Evolutionary conservation across 2,888 invertebrate genomes (phyloP).

Genomic region (Morpho helenor): DNA sequence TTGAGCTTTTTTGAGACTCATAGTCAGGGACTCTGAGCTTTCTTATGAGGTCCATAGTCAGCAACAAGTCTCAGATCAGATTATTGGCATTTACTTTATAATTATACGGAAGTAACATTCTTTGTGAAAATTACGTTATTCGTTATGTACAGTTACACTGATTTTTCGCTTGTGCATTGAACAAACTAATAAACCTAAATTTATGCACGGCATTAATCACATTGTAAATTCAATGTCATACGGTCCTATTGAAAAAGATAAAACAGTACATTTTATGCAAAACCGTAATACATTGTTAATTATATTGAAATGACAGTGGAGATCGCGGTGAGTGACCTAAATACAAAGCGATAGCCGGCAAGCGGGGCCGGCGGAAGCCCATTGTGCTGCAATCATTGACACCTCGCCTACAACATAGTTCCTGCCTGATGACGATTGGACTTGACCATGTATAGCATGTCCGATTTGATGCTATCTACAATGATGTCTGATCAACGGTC

Average conservation of each 20-base stretch:
- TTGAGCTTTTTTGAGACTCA: no score
- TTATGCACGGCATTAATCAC: not conserved
- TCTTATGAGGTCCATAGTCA: no score
- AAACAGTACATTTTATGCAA: slow-evolving; percentile 38
- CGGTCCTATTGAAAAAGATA: slow-evolving; percentile 16
- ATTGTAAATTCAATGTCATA: slow-evolving; percentile 22
- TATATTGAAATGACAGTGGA: slow-evolving; percentile 68
- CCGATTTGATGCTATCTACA: not conserved
- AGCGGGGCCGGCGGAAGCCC: slow-evolving; percentile 57
- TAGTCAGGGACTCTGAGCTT: no score
- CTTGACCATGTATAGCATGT: slow-evolving; percentile 20
- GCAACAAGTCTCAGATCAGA: no score
- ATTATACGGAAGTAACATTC: no score
- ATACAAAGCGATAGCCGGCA: slow-evolving; percentile 62
- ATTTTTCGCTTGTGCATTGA: not conserved
- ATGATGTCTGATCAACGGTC: slow-evolving; percentile 1
- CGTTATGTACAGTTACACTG: no score
- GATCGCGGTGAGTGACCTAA: slow-evolving; percentile 77
- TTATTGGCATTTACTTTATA: no score
- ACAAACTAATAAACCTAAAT: slow-evolving; percentile 3
- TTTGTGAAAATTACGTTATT: no score
- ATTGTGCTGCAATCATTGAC: slow-evolving; percentile 77
- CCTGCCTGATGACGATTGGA: slow-evolving; percentile 40
- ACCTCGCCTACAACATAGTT: slow-evolving; percentile 68
- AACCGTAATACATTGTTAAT: slow-evolving; percentile 54